Base-by-base conservation (phyloP, 2,797 vertebrate genomes). In the Toxotes lorentzi region DNA sequence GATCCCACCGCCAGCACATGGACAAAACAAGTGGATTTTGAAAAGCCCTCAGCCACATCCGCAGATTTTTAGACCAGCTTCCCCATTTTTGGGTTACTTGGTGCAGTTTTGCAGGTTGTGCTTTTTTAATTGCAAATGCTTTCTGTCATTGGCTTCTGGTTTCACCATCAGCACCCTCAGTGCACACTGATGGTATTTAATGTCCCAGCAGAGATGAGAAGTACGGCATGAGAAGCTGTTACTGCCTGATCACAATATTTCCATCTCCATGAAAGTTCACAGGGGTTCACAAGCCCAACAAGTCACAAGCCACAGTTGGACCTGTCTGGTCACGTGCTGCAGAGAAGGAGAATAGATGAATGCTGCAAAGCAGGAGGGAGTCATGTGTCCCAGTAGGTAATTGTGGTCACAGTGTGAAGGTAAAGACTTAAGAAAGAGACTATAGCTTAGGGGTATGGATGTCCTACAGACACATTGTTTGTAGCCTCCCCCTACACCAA, bases 381-480 rank as follows among this genome's bases (percentile, higher is more conserved):
- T 79, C 48, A 61, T 73, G 69, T 67, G 73, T 83, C 78, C 41
- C 68, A 82, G 66, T 48, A 40, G 71, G 63, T 27, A 60, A 56
- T 76, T 14, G 65, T 77, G 60, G 61, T 72, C 78, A 76, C 77
- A 75, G 70, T 43, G 54, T 78, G 73, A 81, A 65, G 68, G 73
- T 77, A 80, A 70, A 82, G 65, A 84, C 70, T 82, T 80, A 59
- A 67, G 66, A 82, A 30, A 30, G 67, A 53, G 57, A 62, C 62
- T 45, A 40, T 51, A 83, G 80, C 86, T 86, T 47, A 48, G 61
- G 61, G 84, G 35, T 81, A 76, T 54, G n/a, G 43, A 77, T 62
- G 57, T 87, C 79, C 77, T 62, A 47, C 32, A 73, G 76, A 70
- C 76, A 81, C 73, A 87, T 74, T 81, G 57, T 88, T 76, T 71